These are phyloP conservation scores for Tachysurus fulvidraco DNA, from an alignment of 2,113 vertebrate genomes.

Conservation along the genomic window DNA sequence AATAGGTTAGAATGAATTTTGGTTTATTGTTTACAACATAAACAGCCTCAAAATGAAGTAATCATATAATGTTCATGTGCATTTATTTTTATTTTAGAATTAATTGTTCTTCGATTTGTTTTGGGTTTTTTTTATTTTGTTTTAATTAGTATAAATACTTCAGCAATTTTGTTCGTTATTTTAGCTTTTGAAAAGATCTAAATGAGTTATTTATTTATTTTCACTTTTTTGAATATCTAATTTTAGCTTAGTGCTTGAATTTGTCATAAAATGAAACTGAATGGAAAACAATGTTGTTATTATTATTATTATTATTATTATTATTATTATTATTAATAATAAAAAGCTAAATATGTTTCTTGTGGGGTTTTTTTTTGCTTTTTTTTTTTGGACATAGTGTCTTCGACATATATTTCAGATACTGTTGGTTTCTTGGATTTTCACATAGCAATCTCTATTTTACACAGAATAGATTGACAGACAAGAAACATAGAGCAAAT, in stretches of 20 bases:
- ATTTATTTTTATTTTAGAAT: background rate
- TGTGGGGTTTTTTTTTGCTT: background rate
- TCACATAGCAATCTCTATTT: no score
- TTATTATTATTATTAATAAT: background rate
- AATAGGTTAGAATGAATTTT: background rate
- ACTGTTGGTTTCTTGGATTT: no score
- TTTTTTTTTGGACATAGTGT: background rate
- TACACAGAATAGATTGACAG: no score
- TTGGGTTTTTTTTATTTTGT: background rate
- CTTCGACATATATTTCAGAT: no score
- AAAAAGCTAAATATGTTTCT: background rate
- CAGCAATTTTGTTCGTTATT: background rate
- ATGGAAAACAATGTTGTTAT: background rate
- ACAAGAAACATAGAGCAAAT: no score
- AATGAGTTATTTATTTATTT: background rate
- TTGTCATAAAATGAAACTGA: background rate
- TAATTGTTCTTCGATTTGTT: background rate
- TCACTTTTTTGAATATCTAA: background rate
- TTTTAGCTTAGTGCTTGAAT: background rate
- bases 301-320: no score
- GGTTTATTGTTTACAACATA: background rate
- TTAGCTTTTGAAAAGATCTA: background rate
- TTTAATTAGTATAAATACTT: slow-evolving; percentile 7
- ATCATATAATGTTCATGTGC: background rate
- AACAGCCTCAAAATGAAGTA: background rate